phyloP scores from a whole-genome alignment of 2,113 vertebrate genomes.

The Cromileptes altivelis region DNA sequence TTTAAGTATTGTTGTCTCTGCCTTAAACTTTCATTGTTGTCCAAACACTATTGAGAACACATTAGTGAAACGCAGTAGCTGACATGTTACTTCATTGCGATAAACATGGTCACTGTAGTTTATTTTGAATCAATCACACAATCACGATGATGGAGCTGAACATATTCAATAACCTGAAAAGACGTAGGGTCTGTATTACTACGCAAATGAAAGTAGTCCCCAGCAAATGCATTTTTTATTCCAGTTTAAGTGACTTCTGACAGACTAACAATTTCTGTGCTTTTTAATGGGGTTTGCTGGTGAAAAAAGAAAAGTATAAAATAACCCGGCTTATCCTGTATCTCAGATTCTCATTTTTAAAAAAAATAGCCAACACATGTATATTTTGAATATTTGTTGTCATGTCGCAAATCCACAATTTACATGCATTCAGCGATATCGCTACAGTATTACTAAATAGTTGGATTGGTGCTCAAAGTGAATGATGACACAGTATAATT shows the following conservation, averaged over 20 bases:
- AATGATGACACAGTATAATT: constrained; percentile 21
- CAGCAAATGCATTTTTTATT: background rate
- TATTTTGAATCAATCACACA: background rate
- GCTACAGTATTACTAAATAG: background rate
- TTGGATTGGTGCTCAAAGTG: background rate
- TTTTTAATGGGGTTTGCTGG: background rate
- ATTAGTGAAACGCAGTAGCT: background rate
- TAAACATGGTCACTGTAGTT: background rate
- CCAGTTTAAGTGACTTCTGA: background rate
- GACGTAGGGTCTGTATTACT: background rate
- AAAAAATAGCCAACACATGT: background rate
- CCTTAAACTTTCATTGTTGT: background rate
- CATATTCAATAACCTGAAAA: background rate
- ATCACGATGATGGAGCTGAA: background rate
- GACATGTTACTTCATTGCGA: background rate
- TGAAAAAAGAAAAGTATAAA: background rate
- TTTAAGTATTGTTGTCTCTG: background rate
- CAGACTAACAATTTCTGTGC: background rate
- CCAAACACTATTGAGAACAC: background rate
- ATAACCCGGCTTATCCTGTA: background rate
- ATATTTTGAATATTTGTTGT: background rate
- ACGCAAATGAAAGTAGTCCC: background rate
- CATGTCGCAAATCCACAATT: background rate
- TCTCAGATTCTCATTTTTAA: background rate
- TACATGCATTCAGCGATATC: background rate